Percentiles rank a stretch among this genome's conserved stretches.
These are phyloP conservation scores for Galago senegalensis DNA, from an alignment of 2,797 vertebrate genomes.

Conservation along the genomic window DNA sequence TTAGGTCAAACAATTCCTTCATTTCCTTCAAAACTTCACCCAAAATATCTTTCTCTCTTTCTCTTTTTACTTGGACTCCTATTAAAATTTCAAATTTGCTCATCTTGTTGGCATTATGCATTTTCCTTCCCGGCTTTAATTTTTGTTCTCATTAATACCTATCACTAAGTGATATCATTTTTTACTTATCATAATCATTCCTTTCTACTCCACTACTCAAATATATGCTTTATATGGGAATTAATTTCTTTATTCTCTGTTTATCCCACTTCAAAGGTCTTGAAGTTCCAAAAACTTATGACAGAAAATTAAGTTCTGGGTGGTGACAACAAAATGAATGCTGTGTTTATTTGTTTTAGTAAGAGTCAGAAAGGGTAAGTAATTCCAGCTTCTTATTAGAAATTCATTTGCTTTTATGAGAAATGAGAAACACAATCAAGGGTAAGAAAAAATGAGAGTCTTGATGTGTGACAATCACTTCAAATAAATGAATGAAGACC, in stretches of 20 bases:
- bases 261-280: not conserved
- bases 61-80: not conserved
- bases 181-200: not conserved
- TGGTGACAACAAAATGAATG: not conserved
- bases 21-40: not conserved
- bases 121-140: not conserved
- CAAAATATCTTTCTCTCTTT: not conserved
- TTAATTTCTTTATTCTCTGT: conserved; percentile 4
- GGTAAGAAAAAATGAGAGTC: not conserved
- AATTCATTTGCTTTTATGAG: not conserved
- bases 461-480: too few species aligned
- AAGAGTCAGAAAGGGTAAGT: not conserved
- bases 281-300: not conserved
- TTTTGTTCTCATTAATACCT: not conserved
- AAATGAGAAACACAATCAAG: not conserved
- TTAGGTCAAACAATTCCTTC: not conserved
- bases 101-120: not conserved
- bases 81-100: not conserved
- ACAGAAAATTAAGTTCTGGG: conserved; percentile 11
- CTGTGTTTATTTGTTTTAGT: conserved; percentile 13
- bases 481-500: not conserved
- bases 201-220: not conserved
- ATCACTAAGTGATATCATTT: not conserved
- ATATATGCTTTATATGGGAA: not conserved
- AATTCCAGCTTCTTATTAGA: not conserved